Conservation (phyloP, 1,140 invertebrate genomes). For the Chrysoperla carnea region DNA sequence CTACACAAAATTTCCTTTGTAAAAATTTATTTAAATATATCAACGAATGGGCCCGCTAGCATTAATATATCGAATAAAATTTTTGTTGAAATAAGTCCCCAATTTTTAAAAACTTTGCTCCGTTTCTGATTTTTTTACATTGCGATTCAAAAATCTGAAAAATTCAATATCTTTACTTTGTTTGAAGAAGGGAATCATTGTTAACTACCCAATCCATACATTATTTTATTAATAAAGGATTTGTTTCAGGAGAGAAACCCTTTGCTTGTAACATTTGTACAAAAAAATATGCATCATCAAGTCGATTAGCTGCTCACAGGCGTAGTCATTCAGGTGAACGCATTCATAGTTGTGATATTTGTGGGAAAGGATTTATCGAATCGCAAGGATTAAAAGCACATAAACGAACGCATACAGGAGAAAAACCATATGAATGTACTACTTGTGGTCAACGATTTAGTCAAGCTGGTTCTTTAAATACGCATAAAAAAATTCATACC, state of each 20-base stretch:
- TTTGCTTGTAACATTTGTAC: constrained; percentile 48
- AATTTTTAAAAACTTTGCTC: no score
- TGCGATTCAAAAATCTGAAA: no score
- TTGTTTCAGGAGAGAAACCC: constrained; percentile 42
- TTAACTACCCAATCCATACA: no score
- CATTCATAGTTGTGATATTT: constrained; percentile 36
- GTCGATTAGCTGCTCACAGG: constrained; percentile 30
- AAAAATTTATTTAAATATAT: no score
- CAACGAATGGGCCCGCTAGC: no score
- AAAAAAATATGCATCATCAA: constrained; percentile 27
- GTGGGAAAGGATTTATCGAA: constrained; percentile 31
- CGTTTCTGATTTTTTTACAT: no score
- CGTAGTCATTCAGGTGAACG: constrained; percentile 46
- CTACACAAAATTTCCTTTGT: no score
- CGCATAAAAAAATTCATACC: constrained; percentile 11
- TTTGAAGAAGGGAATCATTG: no score
- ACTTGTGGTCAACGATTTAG: constrained; percentile 10
- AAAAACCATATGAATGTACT: constrained; percentile 26
- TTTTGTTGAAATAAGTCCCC: no score
- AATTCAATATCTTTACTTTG: no score
- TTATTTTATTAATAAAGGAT: no score
- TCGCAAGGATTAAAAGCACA: constrained; percentile 28
- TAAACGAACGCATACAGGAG: constrained; percentile 30
- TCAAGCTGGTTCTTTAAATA: constrained; percentile 9
- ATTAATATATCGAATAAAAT: no score